These are phyloP conservation scores for Ageneiosus marmoratus DNA, from an alignment of 2,113 vertebrate species.

Conservation along the genomic window DNA sequence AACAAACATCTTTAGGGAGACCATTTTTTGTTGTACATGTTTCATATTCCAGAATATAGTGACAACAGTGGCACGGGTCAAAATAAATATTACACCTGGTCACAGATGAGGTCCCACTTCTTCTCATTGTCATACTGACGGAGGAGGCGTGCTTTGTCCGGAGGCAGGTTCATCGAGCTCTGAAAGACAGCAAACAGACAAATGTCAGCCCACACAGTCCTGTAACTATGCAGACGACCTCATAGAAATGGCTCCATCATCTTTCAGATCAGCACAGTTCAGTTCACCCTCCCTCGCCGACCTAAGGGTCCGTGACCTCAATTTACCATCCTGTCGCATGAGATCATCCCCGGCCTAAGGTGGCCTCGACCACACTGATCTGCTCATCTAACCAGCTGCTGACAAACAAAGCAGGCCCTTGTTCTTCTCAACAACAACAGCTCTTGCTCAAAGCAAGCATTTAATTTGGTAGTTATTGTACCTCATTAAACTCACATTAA, in stretches of 20 bases:
- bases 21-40: background rate
- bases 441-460: constrained; percentile 11
- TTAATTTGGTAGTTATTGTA: background rate
- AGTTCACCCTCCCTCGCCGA: constrained; percentile 27
- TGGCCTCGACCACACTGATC: background rate
- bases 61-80: background rate
- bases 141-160: constrained; percentile 92
- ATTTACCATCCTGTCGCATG: constrained; percentile 68
- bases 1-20: background rate
- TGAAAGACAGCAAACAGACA: constrained; percentile 65
- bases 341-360: constrained; percentile 50
- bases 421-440: constrained; percentile 12
- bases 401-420: constrained; percentile 23
- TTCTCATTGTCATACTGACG: constrained; percentile 96
- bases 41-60: too few species aligned
- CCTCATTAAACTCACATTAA: background rate
- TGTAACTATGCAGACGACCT: constrained; percentile 35
- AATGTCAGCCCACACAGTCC: constrained; percentile 26
- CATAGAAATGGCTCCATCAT: constrained; percentile 32
- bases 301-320: constrained; percentile 62
- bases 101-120: constrained; percentile 97
- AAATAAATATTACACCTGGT: constrained; percentile 79
- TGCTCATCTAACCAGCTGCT: background rate
- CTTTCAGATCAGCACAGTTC: constrained; percentile 31
- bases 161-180: constrained; percentile 97